Base-by-base conservation (phyloP, 1,140 invertebrate genomes). In the Aradophagus sp. region DNA sequence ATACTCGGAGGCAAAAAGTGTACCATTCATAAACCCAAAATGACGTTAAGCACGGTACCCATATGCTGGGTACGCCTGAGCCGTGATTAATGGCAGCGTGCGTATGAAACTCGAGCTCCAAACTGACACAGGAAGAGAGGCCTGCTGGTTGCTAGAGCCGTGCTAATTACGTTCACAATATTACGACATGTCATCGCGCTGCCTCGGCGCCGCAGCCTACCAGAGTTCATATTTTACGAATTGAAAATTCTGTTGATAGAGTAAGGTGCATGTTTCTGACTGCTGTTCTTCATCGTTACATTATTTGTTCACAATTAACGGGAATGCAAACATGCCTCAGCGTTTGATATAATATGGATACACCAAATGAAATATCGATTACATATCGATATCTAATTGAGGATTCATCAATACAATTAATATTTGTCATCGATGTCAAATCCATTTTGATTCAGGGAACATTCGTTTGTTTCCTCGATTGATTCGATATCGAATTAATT, bases 81-180 rank as follows among this genome's bases (percentile, higher is more conserved):
- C 34, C 59, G 53, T 73, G 71, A 73, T 73, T 73, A 68, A 73
- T 65, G 71, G 47, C 65, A 65, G 71, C 55, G 26, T 73, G 71
- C 65, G 65, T 73, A 73, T 73, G 71, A 73, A 73, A 73, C 70
- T 73, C 63, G 70, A 73, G 70, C 15, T 63, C 63, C 63, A 65
- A 68, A 67, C 63, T 67, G 70, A 68, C 70, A 68, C 70, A 73
- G 44, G 26, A 47, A 63, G 39, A 56, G 39, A n/a, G n/a, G n/a
- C n/a, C 47, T 39, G 52, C 20, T 50, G 36, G 63, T 29, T 47
- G 52, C 20, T 61, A 53, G 48, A 47, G 36, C 38, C 29, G 69
- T 31, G 69, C 48, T 67, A 67, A 72, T 73, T 73, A 63, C 58
- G 58, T 65, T 58, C 63, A 67, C 65, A 50, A 68, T 73, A 68